Evolutionary conservation across 2,888 invertebrate species (phyloP).

Genomic region (Oxyteleia sp.): DNA sequence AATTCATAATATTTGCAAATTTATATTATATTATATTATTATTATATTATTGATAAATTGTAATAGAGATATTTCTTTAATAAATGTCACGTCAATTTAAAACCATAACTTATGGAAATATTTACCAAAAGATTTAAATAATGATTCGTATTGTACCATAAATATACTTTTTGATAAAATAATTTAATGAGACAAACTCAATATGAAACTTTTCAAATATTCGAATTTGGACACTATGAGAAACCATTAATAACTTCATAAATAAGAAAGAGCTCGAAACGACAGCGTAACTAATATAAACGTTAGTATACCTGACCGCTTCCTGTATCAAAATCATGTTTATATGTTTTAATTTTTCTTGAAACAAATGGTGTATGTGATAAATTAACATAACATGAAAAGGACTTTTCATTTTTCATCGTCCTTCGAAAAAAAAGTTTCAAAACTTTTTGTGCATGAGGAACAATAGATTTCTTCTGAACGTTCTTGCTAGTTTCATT

Average conservation of each 20-base stretch:
- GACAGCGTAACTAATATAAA: neutral
- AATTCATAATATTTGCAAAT: no score
- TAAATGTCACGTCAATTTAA: no score
- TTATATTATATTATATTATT: no score
- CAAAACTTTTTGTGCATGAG: neutral
- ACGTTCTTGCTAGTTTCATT: constrained; percentile 16
- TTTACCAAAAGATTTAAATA: no score
- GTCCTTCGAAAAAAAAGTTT: neutral
- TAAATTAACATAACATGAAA: constrained; percentile 28
- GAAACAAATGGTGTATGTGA: constrained; percentile 48
- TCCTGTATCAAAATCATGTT: neutral
- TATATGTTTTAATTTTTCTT: constrained; percentile 26
- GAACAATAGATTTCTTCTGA: constrained; percentile 6
- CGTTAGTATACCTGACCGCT: neutral
- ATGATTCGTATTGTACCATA: no score
- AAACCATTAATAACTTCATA: neutral
- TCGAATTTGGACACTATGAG: neutral
- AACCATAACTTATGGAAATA: no score
- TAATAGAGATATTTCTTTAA: no score
- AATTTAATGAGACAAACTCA: no score
- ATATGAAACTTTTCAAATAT: no score
- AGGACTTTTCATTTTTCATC: constrained; percentile 16
- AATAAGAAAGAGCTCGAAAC: neutral
- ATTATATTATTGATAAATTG: no score
- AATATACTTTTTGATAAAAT: no score